Evolutionary conservation across 2,888 invertebrate genomes (phyloP).

Genomic region (Linnaemya vulpina): DNA sequence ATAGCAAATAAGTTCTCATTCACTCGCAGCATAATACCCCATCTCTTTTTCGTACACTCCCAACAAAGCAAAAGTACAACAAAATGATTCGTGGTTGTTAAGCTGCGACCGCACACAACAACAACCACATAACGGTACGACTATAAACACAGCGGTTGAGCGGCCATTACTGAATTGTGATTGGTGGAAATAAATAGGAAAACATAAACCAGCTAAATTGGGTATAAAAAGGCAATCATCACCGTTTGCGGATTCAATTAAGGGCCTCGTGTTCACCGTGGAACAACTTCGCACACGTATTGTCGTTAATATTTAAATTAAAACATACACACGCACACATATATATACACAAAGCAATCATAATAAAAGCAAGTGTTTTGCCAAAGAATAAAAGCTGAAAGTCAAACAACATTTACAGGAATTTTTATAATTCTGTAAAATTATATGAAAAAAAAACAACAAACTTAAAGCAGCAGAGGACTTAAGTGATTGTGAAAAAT

Average conservation of each 20-base stretch:
- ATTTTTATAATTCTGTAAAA: conserved; percentile 51
- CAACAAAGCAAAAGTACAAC: conserved; percentile 43
- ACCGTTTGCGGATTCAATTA: conserved; percentile 83
- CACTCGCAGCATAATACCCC: conserved; percentile 23
- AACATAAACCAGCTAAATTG: conserved; percentile 80
- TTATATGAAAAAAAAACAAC: conserved; percentile 31
- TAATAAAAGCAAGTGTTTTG: conserved; percentile 61
- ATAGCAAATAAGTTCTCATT: background rate
- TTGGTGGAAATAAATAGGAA: conserved; percentile 78
- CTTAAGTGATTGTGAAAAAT: conserved; percentile 58
- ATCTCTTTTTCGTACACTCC: conserved; percentile 51
- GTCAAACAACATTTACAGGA: conserved; percentile 54
- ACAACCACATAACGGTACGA: conserved; percentile 33
- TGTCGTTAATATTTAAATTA: conserved; percentile 50
- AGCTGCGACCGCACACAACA: conserved; percentile 45
- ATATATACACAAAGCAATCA: conserved; percentile 64
- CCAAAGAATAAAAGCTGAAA: conserved; percentile 49
- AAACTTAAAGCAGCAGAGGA: conserved; percentile 45
- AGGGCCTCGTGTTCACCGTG: conserved; percentile 81
- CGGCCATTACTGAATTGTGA: conserved; percentile 80
- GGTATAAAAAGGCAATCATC: conserved; percentile 87
- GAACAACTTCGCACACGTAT: conserved; percentile 72
- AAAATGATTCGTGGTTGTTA: conserved; percentile 64
- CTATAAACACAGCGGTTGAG: conserved; percentile 73
- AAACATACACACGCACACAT: conserved; percentile 50